phyloP scores from a whole-genome alignment of 2,797 vertebrate genomes.

The Chaetophractus vellerosus region DNA sequence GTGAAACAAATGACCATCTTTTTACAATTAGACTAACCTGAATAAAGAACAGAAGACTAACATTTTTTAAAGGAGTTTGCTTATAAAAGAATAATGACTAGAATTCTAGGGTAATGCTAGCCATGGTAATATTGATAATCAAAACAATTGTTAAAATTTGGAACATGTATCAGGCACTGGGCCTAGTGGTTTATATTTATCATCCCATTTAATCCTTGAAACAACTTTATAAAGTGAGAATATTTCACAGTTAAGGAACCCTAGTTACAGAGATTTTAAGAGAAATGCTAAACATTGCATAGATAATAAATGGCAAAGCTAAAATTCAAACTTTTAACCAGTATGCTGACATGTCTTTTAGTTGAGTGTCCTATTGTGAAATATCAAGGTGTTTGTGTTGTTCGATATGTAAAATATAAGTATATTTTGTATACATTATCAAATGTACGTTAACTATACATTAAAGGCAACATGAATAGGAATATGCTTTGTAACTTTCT shows the following conservation, averaged over 20 bases:
- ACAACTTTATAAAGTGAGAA: background rate
- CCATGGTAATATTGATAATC: background rate
- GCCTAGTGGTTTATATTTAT: background rate
- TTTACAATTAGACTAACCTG: background rate
- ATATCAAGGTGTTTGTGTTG: background rate
- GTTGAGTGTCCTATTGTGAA: background rate
- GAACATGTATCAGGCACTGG: background rate
- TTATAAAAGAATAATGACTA: background rate
- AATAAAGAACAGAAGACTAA: background rate
- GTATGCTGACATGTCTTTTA: background rate
- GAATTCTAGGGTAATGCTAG: background rate
- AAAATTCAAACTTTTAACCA: background rate
- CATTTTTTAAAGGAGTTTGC: background rate
- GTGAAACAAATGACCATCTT: background rate
- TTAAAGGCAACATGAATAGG: background rate
- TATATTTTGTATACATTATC: background rate
- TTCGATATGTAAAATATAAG: background rate
- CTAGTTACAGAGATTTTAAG: background rate
- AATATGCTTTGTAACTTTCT: background rate
- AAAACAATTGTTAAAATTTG: background rate
- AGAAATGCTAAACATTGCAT: background rate
- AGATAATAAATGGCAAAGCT: background rate
- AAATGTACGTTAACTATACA: background rate
- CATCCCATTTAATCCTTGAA: background rate
- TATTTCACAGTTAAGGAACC: background rate